Conservation (phyloP, 2,797 vertebrate genomes). For the Steatocranus sp. region DNA sequence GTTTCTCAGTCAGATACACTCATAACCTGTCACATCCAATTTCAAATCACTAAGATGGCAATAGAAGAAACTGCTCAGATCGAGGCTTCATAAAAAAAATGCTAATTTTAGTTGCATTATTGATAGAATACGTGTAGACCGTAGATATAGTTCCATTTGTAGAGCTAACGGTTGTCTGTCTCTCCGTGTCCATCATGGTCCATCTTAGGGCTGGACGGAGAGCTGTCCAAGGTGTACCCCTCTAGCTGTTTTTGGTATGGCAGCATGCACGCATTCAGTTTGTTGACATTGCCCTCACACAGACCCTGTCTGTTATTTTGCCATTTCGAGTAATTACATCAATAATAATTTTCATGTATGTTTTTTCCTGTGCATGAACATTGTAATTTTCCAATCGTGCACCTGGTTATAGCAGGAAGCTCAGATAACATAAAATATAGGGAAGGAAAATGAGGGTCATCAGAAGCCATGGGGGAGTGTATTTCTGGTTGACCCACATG, state of each 20-base stretch:
- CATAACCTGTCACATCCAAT: neutral
- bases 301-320: neutral
- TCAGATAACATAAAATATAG: neutral
- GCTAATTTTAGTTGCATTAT: neutral
- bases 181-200: neutral
- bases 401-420: neutral
- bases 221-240: neutral
- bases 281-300: neutral
- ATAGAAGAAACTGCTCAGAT: neutral
- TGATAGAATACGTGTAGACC: neutral
- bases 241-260: neutral
- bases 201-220: neutral
- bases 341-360: neutral
- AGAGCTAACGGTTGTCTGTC: neutral
- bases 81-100: neutral
- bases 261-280: neutral
- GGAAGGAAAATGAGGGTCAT: conserved; percentile 43
- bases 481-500: conserved; percentile 63
- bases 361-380: neutral
- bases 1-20: neutral
- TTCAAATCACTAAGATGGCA: neutral
- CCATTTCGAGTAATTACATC: neutral
- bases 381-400: neutral
- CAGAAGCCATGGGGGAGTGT: conserved; percentile 40
- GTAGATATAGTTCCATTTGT: neutral